Evolutionary conservation across 2,113 vertebrate genomes (phyloP).

Genomic region (Saguinus imperator): DNA sequence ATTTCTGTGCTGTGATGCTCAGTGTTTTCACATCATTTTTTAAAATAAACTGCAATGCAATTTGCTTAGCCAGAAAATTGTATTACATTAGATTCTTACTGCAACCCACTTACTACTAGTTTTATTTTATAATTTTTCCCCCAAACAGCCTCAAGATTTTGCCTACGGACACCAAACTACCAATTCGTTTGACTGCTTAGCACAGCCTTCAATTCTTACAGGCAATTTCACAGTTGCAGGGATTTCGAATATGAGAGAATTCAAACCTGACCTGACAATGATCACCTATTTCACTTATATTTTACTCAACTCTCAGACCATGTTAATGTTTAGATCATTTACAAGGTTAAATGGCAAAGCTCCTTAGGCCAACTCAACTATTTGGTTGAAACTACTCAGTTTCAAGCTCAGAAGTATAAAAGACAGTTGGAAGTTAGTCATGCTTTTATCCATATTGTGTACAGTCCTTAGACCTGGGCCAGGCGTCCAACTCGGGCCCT

Average conservation of each 20-base stretch:
- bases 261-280: constrained; percentile 48
- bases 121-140: constrained; percentile 63
- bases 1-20: constrained; percentile 60
- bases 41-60: constrained; percentile 43
- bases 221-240: constrained; percentile 75
- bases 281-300: constrained; percentile 18
- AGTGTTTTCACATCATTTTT: constrained; percentile 72
- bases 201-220: constrained; percentile 75
- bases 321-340: constrained; percentile 49
- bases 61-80: constrained; percentile 74
- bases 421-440: not conserved
- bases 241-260: constrained; percentile 64
- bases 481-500: not conserved
- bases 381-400: not conserved
- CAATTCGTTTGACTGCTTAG: constrained; percentile 71
- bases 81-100: constrained; percentile 67
- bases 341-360: constrained; percentile 67
- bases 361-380: constrained; percentile 49
- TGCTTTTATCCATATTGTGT: not conserved
- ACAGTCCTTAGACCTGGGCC: not conserved
- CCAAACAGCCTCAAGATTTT: constrained; percentile 73
- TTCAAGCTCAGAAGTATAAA: not conserved
- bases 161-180: constrained; percentile 67
- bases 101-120: constrained; percentile 68
- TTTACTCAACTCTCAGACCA: constrained; percentile 55